These are phyloP conservation scores for Microchrysa polita DNA, from an alignment of 2,888 invertebrate genomes.

Conservation along the genomic window DNA sequence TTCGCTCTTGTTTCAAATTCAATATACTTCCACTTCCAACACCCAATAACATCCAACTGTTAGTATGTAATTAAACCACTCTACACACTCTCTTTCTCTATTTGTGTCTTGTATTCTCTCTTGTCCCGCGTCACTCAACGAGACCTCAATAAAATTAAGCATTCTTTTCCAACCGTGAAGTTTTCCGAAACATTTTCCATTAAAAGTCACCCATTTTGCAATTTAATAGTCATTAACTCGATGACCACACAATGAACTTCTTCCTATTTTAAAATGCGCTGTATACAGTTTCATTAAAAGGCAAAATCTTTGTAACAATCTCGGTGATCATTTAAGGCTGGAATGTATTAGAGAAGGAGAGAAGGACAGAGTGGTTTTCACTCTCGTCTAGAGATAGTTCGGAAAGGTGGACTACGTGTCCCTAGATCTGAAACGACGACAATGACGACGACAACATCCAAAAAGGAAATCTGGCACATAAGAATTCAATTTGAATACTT, in stretches of 20 bases:
- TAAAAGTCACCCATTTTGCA: slow-evolving; percentile 4
- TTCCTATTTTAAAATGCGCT: not conserved
- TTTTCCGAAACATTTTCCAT: slow-evolving; percentile 4
- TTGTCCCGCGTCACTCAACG: too few species aligned
- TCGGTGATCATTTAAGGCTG: slow-evolving; percentile 4
- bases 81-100: not conserved
- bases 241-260: slow-evolving; percentile 10
- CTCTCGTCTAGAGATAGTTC: too few species aligned
- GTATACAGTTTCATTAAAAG: slow-evolving; percentile 24
- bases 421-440: too few species aligned
- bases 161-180: not conserved
- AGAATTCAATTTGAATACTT: slow-evolving; percentile 45
- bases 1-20: too few species aligned
- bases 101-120: too few species aligned
- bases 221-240: slow-evolving; percentile 12
- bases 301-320: slow-evolving; percentile 6
- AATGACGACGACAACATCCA: not conserved
- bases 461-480: slow-evolving; percentile 34
- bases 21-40: too few species aligned
- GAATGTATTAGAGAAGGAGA: not conserved
- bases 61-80: not conserved
- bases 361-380: not conserved
- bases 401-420: too few species aligned
- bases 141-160: not conserved
- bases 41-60: too few species aligned